Conservation (phyloP, 2,888 invertebrate genomes). For the Syrista parreyssii region DNA sequence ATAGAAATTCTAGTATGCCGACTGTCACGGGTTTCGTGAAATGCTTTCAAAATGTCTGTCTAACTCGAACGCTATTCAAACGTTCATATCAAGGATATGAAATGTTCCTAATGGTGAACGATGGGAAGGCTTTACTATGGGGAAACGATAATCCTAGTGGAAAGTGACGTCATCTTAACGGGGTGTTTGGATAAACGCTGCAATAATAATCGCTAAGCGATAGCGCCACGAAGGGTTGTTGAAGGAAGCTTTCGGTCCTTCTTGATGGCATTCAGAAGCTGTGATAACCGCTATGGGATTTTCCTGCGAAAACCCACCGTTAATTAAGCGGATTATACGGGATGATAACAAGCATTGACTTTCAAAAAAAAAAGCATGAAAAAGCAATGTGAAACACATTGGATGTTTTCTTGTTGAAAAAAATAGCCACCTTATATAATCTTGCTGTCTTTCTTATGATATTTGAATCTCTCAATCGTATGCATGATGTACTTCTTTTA, state of each 20-base stretch:
- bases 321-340: constrained; percentile 6
- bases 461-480: not conserved
- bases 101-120: not conserved
- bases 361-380: not conserved
- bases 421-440: not conserved
- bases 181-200: not conserved
- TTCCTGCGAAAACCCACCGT: not conserved
- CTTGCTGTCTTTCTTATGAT: not conserved
- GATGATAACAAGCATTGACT: not conserved
- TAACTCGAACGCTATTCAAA: not conserved
- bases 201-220: constrained; percentile 5
- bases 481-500: not conserved
- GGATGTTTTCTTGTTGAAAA: not conserved
- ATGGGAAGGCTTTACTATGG: not conserved
- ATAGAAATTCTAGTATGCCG: not conserved
- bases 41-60: not conserved
- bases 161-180: not conserved
- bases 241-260: not conserved
- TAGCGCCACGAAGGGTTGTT: not conserved
- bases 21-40: not conserved
- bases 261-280: not conserved
- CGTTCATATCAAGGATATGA: not conserved
- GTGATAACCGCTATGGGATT: not conserved
- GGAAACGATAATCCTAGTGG: not conserved
- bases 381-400: not conserved